Base-by-base conservation (phyloP, 2,113 vertebrate species). In the Pituophis catenifer region DNA sequence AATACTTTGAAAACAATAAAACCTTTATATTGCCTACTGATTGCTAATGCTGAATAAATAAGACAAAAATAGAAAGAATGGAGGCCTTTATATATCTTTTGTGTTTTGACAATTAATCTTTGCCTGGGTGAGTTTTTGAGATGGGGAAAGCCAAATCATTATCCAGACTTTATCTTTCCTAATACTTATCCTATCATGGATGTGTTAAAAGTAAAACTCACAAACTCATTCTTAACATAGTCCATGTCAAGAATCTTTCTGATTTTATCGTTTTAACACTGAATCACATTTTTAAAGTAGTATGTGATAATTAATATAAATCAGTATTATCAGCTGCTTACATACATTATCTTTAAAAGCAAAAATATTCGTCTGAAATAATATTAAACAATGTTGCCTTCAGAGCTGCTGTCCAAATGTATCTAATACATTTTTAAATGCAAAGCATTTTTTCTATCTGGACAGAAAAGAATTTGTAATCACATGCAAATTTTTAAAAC, bases 361-460 rank as follows among this genome's bases (percentile, higher is more conserved):
- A 86, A 58, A 70, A 85, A 70, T 70, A 70, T 70, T n/a, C n/a
- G 62, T 70, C 12, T 70, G 62, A 70, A n/a, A n/a, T 70, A n/a
- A 70, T 38, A 21, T 38, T 81, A 53, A 50, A 70, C 12, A 8
- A 85, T 81, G 50, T 86, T 90, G 59, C 38, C 38, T 59, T 90
- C 55, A 38, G 29, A 62, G 75, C 55, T 86, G 70, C 55, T 93
- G 55, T 93, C 55, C 21, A 90, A 90, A 38, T 85, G 38, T 90
- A 93, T 93, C 65, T 85, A 58, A 89, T 85, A 89, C 65, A 55
- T 89, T 23, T 75, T 55, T 48, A 89, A 70, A 85, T 53, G 29
- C 13, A 48, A 90, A 81, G 65, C 33, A 90, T 93, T 90, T 90
- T 81, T 89, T 92, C 23, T 50, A 57, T 50, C 38, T 89, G 29